Percentiles rank a stretch among this genome's conserved stretches.
Conservation (phyloP, 2,113 vertebrate species). For the Noturus placidus region DNA sequence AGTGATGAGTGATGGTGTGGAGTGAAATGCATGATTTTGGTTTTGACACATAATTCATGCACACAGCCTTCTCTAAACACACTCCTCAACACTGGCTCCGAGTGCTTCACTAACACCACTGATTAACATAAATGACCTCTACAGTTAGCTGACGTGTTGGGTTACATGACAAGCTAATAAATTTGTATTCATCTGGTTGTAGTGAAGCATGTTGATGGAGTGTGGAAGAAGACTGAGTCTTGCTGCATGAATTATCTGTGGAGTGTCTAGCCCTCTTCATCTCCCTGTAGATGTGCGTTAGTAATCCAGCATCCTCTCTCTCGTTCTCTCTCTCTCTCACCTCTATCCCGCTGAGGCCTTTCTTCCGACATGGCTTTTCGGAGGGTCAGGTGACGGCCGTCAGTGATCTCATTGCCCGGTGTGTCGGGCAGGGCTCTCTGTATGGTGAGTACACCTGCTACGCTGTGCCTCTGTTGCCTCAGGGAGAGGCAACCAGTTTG, state of each 20-base stretch:
- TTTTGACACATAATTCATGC: constrained; percentile 62
- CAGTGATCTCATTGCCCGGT: constrained; percentile 93
- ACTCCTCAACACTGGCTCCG: constrained; percentile 48
- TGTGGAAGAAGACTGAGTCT: constrained; percentile 54
- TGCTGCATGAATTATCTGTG: constrained; percentile 65
- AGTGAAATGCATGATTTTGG: constrained; percentile 61
- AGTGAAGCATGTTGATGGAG: constrained; percentile 59
- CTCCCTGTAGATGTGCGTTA: constrained; percentile 71
- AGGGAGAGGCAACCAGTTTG: constrained; percentile 87
- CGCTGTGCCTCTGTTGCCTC: constrained; percentile 97
- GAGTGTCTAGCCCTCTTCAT: constrained; percentile 45
- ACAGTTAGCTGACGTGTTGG: neutral
- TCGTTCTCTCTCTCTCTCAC: constrained; percentile 74
- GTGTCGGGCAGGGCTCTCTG: constrained; percentile 95
- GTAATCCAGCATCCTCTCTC: constrained; percentile 62
- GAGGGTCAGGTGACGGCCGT: constrained; percentile 93
- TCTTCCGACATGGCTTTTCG: constrained; percentile 97
- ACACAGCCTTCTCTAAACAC: constrained; percentile 56
- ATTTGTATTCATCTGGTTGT: constrained; percentile 43
- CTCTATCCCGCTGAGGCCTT: constrained; percentile 86
- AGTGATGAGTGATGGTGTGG: constrained; percentile 56
- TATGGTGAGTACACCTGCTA: constrained; percentile 94
- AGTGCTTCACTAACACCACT: constrained; percentile 31
- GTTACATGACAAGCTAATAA: neutral
- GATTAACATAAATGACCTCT: neutral